Percentiles rank a stretch among this genome's conserved stretches.
phyloP scores from a whole-genome alignment of 1,140 invertebrate genomes.

The Aricia agestis region DNA sequence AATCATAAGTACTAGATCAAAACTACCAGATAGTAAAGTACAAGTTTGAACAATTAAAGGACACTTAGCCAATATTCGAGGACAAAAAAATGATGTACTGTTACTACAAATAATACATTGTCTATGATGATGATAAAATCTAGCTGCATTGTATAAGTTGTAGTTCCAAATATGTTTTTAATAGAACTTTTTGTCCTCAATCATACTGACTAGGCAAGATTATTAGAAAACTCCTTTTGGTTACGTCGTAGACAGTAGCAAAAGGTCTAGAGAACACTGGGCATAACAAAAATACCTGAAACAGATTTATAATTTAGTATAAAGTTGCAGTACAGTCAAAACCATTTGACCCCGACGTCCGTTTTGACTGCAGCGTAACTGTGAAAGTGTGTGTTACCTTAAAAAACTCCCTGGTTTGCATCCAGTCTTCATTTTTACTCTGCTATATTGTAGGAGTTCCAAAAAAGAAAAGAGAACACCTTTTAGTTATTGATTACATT shows the following conservation, averaged over 20 bases:
- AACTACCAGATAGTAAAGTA: background rate
- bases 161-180: background rate
- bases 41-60: background rate
- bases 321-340: slow-evolving; percentile 5
- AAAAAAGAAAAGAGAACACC: slow-evolving; percentile 15
- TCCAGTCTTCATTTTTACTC: slow-evolving; percentile 8
- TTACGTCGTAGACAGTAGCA: background rate
- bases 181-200: background rate
- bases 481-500: slow-evolving; percentile 8
- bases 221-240: background rate
- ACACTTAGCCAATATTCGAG: background rate
- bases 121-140: background rate
- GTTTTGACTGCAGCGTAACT: slow-evolving; percentile 6
- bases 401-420: slow-evolving; percentile 11
- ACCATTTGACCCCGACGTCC: background rate
- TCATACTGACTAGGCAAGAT: background rate
- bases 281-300: slow-evolving; percentile 11
- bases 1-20: slow-evolving; percentile 7
- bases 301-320: slow-evolving; percentile 1
- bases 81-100: background rate
- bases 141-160: background rate
- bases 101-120: background rate
- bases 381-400: slow-evolving; percentile 12
- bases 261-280: slow-evolving; percentile 5
- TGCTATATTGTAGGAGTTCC: slow-evolving; percentile 15